Evolutionary conservation across 2,888 invertebrate species (phyloP).

Genomic region (Sminthurides aquaticus): DNA sequence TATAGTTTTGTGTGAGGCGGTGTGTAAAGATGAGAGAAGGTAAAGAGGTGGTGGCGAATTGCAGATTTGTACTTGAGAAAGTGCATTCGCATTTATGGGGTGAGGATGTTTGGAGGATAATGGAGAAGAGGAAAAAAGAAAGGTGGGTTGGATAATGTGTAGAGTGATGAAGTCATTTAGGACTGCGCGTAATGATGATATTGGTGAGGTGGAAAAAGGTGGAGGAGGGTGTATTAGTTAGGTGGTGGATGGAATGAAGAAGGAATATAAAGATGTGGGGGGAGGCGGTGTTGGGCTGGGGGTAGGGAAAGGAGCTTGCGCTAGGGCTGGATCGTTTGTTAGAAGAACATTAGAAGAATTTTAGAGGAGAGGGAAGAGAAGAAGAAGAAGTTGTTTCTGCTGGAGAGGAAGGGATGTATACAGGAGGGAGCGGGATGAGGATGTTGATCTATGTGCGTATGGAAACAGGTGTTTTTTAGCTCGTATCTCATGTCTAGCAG

Average conservation of each 20-base stretch:
- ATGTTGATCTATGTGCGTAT: constrained; percentile 3
- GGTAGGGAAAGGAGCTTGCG: background rate
- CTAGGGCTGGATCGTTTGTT: too few relatives aligned
- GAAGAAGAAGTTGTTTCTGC: background rate
- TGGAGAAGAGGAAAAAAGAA: background rate
- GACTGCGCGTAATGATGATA: background rate
- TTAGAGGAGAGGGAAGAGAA: background rate
- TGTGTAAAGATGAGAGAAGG: too few relatives aligned
- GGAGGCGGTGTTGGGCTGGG: background rate
- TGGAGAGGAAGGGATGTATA: background rate
- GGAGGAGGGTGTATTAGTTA: background rate
- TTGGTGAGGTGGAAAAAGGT: background rate
- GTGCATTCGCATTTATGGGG: too few relatives aligned
- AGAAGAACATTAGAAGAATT: too few relatives aligned
- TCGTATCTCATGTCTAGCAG: constrained; percentile 8
- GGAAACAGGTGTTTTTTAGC: constrained; percentile 7
- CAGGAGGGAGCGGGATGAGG: background rate
- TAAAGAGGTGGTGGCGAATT: too few relatives aligned
- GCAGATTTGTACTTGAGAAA: too few relatives aligned
- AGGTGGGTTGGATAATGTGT: background rate
- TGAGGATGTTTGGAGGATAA: too few relatives aligned
- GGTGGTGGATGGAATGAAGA: background rate
- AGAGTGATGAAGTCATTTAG: background rate
- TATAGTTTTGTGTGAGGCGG: too few relatives aligned
- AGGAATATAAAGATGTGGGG: background rate